A percentile compares a stretch with the other conserved stretches of the same genome.
Evolutionary conservation across 1,140 invertebrate species (phyloP).

Genomic region (Platyscapa corneri): DNA sequence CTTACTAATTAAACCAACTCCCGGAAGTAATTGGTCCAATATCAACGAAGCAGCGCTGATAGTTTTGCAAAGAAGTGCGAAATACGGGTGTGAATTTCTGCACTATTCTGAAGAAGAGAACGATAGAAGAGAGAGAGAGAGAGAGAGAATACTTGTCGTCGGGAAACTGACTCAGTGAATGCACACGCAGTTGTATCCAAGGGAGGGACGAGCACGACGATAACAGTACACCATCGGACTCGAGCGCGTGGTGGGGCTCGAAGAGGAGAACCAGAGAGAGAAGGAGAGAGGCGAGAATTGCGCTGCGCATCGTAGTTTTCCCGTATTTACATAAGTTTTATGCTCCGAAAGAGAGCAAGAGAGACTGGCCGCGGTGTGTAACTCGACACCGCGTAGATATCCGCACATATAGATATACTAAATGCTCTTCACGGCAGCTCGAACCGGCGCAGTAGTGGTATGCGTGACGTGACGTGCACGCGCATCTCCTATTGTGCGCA

Average conservation of each 20-base stretch:
- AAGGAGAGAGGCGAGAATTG: neutral
- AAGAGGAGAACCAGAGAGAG: neutral
- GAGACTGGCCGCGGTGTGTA: slow-evolving; percentile 48
- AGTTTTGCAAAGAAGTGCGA: neutral
- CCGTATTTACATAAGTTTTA: slow-evolving; percentile 61
- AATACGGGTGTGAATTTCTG: too few relatives aligned
- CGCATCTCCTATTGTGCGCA: neutral
- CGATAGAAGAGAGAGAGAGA: neutral
- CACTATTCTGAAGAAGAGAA: too few relatives aligned
- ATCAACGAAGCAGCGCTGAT: too few relatives aligned
- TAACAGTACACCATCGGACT: neutral
- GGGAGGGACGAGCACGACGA: neutral
- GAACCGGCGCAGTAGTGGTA: neutral
- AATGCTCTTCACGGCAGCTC: neutral
- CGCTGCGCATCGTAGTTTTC: slow-evolving; percentile 46
- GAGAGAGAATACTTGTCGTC: neutral
- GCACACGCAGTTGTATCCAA: neutral
- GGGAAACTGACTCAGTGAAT: neutral
- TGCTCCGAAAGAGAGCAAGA: slow-evolving; percentile 45
- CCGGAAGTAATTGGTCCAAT: too few relatives aligned
- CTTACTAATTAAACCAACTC: too few relatives aligned
- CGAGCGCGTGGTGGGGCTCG: neutral
- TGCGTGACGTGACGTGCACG: neutral
- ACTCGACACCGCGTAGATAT: slow-evolving; percentile 60
- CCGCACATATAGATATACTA: slow-evolving; percentile 39